These are phyloP conservation scores for Plutomurus gul DNA, from an alignment of 1,140 invertebrate genomes.

Conservation along the genomic window DNA sequence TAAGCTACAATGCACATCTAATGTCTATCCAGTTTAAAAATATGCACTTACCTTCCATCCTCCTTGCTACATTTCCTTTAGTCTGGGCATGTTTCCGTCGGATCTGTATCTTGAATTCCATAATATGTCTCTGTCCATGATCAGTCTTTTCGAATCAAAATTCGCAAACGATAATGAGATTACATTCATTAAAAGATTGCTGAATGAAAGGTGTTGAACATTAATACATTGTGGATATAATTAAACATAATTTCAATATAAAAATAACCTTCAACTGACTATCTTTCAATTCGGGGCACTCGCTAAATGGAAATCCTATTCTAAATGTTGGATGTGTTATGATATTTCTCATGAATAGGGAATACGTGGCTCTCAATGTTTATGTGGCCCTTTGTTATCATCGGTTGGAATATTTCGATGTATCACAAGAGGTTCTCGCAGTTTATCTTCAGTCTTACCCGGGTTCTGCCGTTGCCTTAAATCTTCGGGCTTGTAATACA, in stretches of 20 bases:
- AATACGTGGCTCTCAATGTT: conserved; percentile 92
- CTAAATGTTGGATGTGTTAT: no score
- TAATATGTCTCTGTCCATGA: neutral
- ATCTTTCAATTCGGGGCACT: no score
- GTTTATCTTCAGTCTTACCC: conserved; percentile 91
- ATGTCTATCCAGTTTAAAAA: neutral
- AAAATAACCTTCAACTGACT: no score
- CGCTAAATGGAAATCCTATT: no score
- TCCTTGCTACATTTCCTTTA: neutral
- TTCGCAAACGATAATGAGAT: conserved; percentile 26
- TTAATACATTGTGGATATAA: neutral
- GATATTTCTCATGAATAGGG: no score
- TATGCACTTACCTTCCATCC: neutral
- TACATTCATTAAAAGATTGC: conserved; percentile 6
- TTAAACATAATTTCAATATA: no score
- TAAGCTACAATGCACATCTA: neutral
- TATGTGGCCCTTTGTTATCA: conserved; percentile 98
- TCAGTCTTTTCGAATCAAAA: conserved; percentile 22
- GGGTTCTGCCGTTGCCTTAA: conserved; percentile 92
- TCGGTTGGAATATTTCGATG: conserved; percentile 91
- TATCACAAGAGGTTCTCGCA: conserved; percentile 90
- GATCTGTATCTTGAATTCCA: neutral
- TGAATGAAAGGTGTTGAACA: conserved; percentile 40
- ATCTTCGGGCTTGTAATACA: conserved; percentile 89
- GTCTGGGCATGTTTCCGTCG: neutral